Conservation (phyloP, 2,113 vertebrate genomes). For the Xenus cinereus region DNA sequence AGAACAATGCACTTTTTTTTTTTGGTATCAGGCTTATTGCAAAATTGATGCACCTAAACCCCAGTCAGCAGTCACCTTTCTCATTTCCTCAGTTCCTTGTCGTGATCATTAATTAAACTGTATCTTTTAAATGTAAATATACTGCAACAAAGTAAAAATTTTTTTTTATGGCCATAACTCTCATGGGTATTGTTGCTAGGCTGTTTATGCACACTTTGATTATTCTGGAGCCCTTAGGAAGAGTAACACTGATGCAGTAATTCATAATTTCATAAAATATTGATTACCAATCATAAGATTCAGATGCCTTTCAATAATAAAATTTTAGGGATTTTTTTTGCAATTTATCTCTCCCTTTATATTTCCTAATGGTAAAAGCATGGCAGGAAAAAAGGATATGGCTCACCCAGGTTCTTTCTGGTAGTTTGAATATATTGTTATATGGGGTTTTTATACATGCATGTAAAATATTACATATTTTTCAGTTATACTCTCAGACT, state of each 20-base stretch:
- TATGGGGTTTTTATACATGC: background rate
- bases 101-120: background rate
- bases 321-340: background rate
- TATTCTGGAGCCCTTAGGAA: background rate
- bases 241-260: background rate
- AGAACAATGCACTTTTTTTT: background rate
- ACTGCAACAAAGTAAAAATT: background rate
- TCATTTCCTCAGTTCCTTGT: background rate
- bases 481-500: background rate
- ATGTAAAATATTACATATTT: background rate
- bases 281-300: background rate
- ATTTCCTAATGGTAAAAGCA: background rate
- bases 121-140: conserved; percentile 4
- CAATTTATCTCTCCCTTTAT: background rate
- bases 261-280: background rate
- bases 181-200: background rate
- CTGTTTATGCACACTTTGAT: background rate
- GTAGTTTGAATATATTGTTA: background rate
- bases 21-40: background rate
- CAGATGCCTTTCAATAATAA: background rate
- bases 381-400: background rate
- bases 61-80: background rate
- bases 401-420: background rate
- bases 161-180: background rate
- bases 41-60: background rate